Base-by-base conservation (phyloP, 2,888 invertebrate genomes). In the Clitarchus hookeri region DNA sequence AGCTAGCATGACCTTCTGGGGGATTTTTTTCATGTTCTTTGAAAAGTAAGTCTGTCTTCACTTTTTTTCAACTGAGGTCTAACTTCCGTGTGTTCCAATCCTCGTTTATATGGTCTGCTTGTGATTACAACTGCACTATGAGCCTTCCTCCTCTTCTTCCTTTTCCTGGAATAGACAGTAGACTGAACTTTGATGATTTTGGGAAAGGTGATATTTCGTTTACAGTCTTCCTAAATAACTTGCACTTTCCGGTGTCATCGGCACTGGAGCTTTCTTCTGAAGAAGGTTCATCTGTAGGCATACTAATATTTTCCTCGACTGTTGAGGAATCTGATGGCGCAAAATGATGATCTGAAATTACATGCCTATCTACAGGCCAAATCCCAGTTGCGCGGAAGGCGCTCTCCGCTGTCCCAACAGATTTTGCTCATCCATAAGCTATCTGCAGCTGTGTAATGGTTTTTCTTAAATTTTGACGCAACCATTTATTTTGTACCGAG, bases 321-420 rank as follows among this genome's bases (percentile, higher is more conserved):
- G 36, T 80, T 84, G 86, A 80, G 44, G 80, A 27, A 80, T 80
- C 80, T 26, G 12, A 80, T 36, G 27, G 80, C 27, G 80, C 80
- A 80, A 80, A 25, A 26, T 80, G 16, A 44, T 80, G 80, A 80
- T 80, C 80, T 16, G 16, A 53, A 25, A 88, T 88, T 79, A 86
- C 53, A 87, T 87, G 86, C 82, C 87, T 85, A 82, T 88, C 86
- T 23, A 88, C 88, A 65, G 88, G 87, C 88, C 88, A 88, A 86
- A 89, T 86, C 80, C 86, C 88, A 80, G 87, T 44, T 26, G 84
- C 88, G 48, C 84, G 77, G 83, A 88, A 88, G 79, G 84, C 88
- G 85, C 83, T 86, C n/a, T n/a, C n/a, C n/a, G n/a, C n/a, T n/a
- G n/a, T n/a, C n/a, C n/a, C n/a, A 54, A 87, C 78, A 27, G 85